Conservation (phyloP, 2,113 vertebrate genomes). For the Alethe castanea region DNA sequence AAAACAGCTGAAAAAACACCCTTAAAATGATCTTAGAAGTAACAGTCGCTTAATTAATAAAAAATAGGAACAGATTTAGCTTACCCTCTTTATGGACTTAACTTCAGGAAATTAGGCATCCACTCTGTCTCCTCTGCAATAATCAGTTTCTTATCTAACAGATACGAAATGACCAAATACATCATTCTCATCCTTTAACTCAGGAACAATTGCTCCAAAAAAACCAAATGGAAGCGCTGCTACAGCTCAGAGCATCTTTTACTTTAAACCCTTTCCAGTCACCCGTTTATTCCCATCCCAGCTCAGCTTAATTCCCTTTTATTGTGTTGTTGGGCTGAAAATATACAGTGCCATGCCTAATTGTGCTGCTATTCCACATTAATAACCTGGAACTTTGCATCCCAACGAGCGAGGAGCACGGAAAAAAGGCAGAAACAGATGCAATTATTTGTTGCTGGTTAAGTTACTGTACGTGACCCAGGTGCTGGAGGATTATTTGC, state of each 20-base stretch:
- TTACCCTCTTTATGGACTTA: conserved; percentile 47
- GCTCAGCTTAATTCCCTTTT: conserved; percentile 57
- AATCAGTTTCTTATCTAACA: conserved; percentile 33
- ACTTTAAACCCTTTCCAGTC: conserved; percentile 9
- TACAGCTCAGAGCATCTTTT: not conserved
- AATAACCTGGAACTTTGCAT: conserved; percentile 45
- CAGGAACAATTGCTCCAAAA: conserved; percentile 1
- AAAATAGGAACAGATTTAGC: conserved; percentile 15
- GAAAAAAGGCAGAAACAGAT: conserved; percentile 12
- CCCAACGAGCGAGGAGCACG: not conserved
- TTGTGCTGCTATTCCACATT: conserved; percentile 26
- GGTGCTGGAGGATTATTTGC: conserved; percentile 63
- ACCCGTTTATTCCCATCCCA: conserved; percentile 30
- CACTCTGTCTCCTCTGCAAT: conserved; percentile 39
- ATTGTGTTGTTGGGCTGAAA: conserved; percentile 9
- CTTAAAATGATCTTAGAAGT: conserved; percentile 35
- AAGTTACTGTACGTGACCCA: conserved; percentile 67
- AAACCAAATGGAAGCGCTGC: not conserved
- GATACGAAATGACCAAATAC: conserved; percentile 19
- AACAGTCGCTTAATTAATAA: conserved; percentile 27
- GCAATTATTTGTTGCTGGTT: conserved; percentile 61
- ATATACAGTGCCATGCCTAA: conserved; percentile 24
- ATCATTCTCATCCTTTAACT: not conserved
- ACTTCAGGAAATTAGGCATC: conserved; percentile 41
- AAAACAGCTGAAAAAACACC: not conserved